Evolutionary conservation across 2,888 invertebrate genomes (phyloP), one percentile per base, ranked within the genome.

Genomic region (Sipunculus nudus): DNA sequence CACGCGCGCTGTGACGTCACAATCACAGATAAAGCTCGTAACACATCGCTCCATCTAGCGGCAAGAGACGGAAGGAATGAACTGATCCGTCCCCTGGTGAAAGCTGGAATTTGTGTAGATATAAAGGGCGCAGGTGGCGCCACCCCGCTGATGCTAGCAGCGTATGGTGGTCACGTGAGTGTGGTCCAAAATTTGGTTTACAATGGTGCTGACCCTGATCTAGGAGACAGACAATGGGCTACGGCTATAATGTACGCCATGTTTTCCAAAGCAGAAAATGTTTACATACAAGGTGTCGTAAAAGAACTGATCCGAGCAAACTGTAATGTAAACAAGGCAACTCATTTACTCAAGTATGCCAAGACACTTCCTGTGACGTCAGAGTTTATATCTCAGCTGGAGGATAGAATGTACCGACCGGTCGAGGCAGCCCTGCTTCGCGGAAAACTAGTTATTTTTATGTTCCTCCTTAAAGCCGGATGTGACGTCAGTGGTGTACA

Each of bases 1-100:
- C 48, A 57, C 21, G 68, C 67, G 39, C 75, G 76, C 0, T 75
- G 74, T 49, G 50, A 65, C 46, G 61, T 68, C 25, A 61, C 50
- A 16, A 58, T 56, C 38, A 67, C 68, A 2, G 68, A 68, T 57
- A 45, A 57, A 13, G 41, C 58, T 31, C 57, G 59, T 41, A 68
- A 68, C 58, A 75, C 77, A 13, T 76, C 78, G 2, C 62, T 80
- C 13, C 78, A 79, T 57, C 63, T 77, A 6, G 77, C 79, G 19
- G 73, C 75, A 3, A 69, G 70, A n/a, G 74, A 77, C 58, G 75
- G 74, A 10, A 73, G 73, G 39, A 57, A 63, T 1, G 56, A 66
- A 5, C 50, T 78, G 35, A 67, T 76, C 0, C 61, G 67, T 40
- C 57, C 72, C 45, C 67, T 78, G 4, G 48, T 77, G 1, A 61